Evolutionary conservation across 2,888 invertebrate species (phyloP), one percentile per base, ranked within the genome.

Genomic region (Andrena dorsata): DNA sequence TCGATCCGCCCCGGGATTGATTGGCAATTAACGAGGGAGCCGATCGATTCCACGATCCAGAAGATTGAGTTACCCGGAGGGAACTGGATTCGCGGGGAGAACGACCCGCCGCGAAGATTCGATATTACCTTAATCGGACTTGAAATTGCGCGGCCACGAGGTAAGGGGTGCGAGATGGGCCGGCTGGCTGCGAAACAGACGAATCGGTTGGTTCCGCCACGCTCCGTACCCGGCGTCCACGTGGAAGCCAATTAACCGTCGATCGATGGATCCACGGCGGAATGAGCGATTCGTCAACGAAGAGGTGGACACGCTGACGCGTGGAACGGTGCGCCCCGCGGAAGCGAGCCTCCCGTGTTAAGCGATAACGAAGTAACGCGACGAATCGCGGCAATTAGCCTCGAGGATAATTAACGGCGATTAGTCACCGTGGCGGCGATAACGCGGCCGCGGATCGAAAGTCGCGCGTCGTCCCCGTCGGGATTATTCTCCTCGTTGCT

Each of bases 1-100:
- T 56, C 60, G 60, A 77, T 76, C 63, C 64, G 73, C 75, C 80
- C 78, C 78, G 76, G 76, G 82, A 87, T 86, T 88, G 84, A 88
- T 88, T 88, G 87, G 80, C 86, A 88, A 88, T 88, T 88, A 87
- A 77, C 79, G 79, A 74, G 60, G 70, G 75, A 77, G 66, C 73
- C 60, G 65, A 76, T 72, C 82, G 79, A 83, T 83, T 87, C 85
- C 68, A 30, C 82, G 87, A 86, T 83, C 84, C 78, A 83, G 87
- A 87, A 86, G 86, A 88, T 88, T 80, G 80, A 86, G 86, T 88
- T 86, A 84, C 70, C 63, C 74, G 74, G 61, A 58, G 78, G 83
- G 77, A 85, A 86, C 66, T 86, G 71, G 75, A 86, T 86, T 86
- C 81, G 74, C 74, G 75, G 61, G 58, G 58, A 41, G 75, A 58